Percentiles rank a stretch among this genome's conserved stretches.
phyloP scores from a whole-genome alignment of 2,888 invertebrate species.

The Amphipoea oculea region DNA sequence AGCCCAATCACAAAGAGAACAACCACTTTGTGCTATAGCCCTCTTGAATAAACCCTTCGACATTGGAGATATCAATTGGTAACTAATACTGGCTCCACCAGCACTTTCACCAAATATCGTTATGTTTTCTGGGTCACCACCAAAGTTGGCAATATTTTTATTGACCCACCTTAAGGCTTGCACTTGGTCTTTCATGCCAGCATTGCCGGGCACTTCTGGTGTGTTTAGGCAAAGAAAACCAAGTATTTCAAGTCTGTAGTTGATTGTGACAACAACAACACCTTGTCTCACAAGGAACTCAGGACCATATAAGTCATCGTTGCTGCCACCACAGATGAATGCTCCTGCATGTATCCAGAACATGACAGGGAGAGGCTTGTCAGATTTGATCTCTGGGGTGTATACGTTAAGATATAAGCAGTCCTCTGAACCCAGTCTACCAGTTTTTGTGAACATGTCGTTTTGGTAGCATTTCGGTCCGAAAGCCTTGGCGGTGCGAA shows the following conservation, averaged over 20 bases:
- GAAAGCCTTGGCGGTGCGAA: slow-evolving; percentile 71
- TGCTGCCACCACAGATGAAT: slow-evolving; percentile 68
- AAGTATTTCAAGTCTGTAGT: slow-evolving; percentile 72
- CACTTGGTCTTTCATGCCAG: slow-evolving; percentile 75
- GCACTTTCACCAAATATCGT: slow-evolving; percentile 78
- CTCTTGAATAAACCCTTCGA: slow-evolving; percentile 77
- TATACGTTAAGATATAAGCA: slow-evolving; percentile 75
- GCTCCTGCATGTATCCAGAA: slow-evolving; percentile 71
- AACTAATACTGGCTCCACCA: slow-evolving; percentile 72
- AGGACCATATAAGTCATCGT: slow-evolving; percentile 68
- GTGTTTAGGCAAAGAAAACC: slow-evolving; percentile 73
- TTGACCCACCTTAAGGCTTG: slow-evolving; percentile 72
- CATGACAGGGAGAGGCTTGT: slow-evolving; percentile 68
- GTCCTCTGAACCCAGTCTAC: slow-evolving; percentile 62
- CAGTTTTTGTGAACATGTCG: slow-evolving; percentile 36
- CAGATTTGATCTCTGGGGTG: slow-evolving; percentile 66
- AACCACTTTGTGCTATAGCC: slow-evolving; percentile 93
- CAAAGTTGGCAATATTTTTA: slow-evolving; percentile 71
- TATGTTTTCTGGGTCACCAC: slow-evolving; percentile 72
- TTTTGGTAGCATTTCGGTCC: slow-evolving; percentile 61
- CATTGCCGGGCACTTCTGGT: slow-evolving; percentile 73
- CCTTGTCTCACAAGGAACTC: slow-evolving; percentile 70
- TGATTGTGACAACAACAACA: slow-evolving; percentile 68
- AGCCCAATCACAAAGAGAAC: slow-evolving; percentile 91
- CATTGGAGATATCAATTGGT: slow-evolving; percentile 78